Evolutionary conservation across 2,888 invertebrate genomes (phyloP).

Genomic region (Protophormia terraenovae): DNA sequence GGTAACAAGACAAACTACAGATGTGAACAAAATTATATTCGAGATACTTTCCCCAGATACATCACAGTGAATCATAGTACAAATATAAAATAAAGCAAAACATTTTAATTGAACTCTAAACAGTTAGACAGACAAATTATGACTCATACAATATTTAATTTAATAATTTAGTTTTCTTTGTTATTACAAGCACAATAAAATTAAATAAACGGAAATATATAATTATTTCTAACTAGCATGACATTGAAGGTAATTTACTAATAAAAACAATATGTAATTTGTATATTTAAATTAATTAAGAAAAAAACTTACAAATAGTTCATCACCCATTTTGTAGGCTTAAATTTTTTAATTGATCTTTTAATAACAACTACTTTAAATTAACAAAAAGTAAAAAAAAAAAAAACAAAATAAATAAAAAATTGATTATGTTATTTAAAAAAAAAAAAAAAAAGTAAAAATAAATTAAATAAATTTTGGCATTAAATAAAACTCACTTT

Average conservation of each 20-base stretch:
- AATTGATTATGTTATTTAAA: no score
- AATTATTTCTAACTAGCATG: slow-evolving; percentile 2
- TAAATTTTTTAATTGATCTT: not conserved
- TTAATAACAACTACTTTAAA: slow-evolving; percentile 2
- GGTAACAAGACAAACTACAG: not conserved
- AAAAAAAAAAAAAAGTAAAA: no score
- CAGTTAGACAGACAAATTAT: not conserved
- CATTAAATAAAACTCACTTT: slow-evolving; percentile 35
- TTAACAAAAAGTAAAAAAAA: not conserved
- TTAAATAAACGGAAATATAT: slow-evolving; percentile 26
- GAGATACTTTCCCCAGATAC: slow-evolving; percentile 51
- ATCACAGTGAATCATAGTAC: slow-evolving; percentile 50
- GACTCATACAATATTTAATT: not conserved
- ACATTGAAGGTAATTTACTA: not conserved
- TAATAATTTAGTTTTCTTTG: not conserved
- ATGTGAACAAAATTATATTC: not conserved
- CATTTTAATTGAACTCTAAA: not conserved
- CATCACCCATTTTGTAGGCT: slow-evolving; percentile 55
- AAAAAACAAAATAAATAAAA: no score
- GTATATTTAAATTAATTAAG: not conserved
- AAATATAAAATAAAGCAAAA: not conserved
- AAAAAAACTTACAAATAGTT: slow-evolving; percentile 56
- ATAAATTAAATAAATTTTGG: not conserved
- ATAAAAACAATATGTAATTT: not conserved
- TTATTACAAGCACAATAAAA: not conserved